Base-by-base conservation (phyloP, 2,888 invertebrate species). In the Siphlonurus alternatus region DNA sequence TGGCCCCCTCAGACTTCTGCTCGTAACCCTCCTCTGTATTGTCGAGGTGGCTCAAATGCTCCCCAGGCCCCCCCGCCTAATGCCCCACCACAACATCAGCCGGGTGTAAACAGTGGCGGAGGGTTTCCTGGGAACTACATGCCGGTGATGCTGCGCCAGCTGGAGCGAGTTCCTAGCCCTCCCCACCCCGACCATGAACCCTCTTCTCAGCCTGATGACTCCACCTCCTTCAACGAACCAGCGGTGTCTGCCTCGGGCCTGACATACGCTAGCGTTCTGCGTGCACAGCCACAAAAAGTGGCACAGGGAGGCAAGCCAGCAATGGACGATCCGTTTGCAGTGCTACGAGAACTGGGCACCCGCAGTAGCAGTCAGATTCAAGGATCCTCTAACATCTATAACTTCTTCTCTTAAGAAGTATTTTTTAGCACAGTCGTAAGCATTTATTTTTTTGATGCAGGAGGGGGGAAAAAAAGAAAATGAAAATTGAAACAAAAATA, bases 331-430 rank as follows among this genome's bases (percentile, higher is more conserved):
- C 78, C 78, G 19, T 78, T 79, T 71, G 76, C 77, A 61, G 76
- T 78, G 66, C 76, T 79, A 67, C 73, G 79, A 62, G 78, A 79
- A 66, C 71, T 79, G 65, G 79, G 79, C 38, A 77, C 78, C 71
- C 25, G 64, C 22, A 75, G 76, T 70, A 65, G 66, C 25, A 67
- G 69, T 59, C 72, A 71, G 56, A n/a, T 56, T 25, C 25, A 64
- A 24, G 53, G 25, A 25, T 24, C 56, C 38, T 59, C 54, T 38
- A 51, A 63, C 59, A 63, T 63, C 59, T 63, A 59, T 59, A 59
- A 63, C 59, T 63, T 63, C 23, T 63, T 59, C 59, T 63, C 63
- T 56, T 63, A 38, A 59, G 51, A 63, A 24, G 59, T 63, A 56
- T 63, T 63, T 63, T 51, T 63, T 59, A 59, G 25, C 59, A 38